Conservation (phyloP, 2,113 vertebrate genomes). For the Campylomormyrus numenius region DNA sequence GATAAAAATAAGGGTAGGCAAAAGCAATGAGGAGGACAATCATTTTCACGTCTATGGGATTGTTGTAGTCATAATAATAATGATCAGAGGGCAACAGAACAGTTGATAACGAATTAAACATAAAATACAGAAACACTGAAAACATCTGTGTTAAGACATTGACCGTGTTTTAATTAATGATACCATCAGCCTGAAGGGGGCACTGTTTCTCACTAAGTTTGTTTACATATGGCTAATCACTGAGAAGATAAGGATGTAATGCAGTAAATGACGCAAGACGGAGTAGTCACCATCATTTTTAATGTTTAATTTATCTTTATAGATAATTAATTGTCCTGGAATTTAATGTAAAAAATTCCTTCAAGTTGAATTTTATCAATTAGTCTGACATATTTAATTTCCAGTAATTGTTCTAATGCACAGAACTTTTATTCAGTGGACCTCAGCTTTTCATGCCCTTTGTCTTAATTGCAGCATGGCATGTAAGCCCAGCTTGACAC, state of each 20-base stretch:
- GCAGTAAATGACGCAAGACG: background rate
- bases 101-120: background rate
- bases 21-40: background rate
- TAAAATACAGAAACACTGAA: background rate
- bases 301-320: background rate
- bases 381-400: background rate
- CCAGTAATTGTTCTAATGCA: background rate
- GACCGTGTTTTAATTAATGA: background rate
- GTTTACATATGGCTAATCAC: background rate
- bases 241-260: background rate
- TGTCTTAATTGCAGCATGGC: background rate
- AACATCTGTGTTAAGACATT: background rate
- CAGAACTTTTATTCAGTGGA: background rate
- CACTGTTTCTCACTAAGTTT: background rate
- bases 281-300: background rate
- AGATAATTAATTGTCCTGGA: background rate
- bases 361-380: background rate
- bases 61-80: background rate
- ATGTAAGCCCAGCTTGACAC: background rate
- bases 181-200: background rate
- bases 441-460: background rate
- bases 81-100: background rate
- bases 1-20: background rate
- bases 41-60: background rate
- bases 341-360: background rate